phyloP scores from a whole-genome alignment of 1,140 invertebrate genomes.

The Penaeus chinensis region DNA sequence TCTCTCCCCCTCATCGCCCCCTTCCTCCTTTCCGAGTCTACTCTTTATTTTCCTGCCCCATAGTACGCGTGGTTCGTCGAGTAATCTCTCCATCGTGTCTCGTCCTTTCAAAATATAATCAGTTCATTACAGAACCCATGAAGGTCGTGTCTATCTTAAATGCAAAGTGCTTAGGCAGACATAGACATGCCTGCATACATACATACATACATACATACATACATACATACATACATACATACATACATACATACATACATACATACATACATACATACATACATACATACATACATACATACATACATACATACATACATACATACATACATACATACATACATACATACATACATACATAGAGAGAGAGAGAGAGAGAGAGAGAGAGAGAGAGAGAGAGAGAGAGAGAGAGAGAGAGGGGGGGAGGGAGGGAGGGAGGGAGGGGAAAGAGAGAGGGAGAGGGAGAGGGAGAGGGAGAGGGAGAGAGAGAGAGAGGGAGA shows the following conservation, averaged over 20 bases:
- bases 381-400: slow-evolving; percentile 30
- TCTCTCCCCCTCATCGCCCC: no score
- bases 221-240: background rate
- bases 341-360: slow-evolving; percentile 21
- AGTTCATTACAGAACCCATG: no score
- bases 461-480: background rate
- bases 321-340: slow-evolving; percentile 20
- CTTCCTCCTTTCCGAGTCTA: no score
- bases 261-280: slow-evolving; percentile 22
- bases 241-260: slow-evolving; percentile 31
- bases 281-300: background rate
- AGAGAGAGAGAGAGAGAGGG: slow-evolving; percentile 20
- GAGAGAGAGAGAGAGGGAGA: background rate
- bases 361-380: slow-evolving; percentile 17
- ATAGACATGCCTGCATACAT: slow-evolving; percentile 18
- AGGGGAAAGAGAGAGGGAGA: background rate
- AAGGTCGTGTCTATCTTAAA: no score
- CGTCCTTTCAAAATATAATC: no score
- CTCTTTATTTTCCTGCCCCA: no score
- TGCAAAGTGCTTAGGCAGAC: background rate
- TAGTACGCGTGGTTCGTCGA: no score
- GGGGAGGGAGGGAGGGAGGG: background rate
- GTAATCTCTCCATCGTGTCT: no score
- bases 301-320: background rate
- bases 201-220: background rate